These are phyloP conservation scores for Lacanobia wlatinum DNA, from an alignment of 2,888 invertebrate species.

Conservation along the genomic window DNA sequence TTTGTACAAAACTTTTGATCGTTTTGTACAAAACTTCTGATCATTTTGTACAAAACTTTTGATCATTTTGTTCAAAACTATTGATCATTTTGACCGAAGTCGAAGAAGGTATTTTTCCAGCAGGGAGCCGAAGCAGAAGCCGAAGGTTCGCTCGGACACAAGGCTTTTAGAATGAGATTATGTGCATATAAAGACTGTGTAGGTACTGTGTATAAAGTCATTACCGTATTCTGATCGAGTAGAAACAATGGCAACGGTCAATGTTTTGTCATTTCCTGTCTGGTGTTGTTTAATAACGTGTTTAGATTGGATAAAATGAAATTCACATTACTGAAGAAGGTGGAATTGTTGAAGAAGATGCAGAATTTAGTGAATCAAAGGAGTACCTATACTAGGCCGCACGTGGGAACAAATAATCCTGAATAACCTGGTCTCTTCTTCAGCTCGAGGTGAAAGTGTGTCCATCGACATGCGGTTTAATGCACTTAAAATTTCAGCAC, in stretches of 20 bases:
- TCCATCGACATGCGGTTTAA: background rate
- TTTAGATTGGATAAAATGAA: background rate
- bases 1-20: too few species aligned
- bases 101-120: background rate
- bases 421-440: too few species aligned
- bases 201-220: background rate
- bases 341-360: background rate
- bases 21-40: too few species aligned
- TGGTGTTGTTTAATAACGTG: background rate
- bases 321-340: background rate
- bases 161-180: background rate
- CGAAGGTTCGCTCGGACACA: background rate
- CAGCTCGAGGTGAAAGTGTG: too few species aligned
- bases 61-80: too few species aligned
- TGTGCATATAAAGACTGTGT: slow-evolving; percentile 23
- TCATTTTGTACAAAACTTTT: too few species aligned
- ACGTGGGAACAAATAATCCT: too few species aligned
- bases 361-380: background rate
- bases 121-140: background rate
- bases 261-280: background rate
- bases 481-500: background rate
- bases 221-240: slow-evolving; percentile 3
- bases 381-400: too few species aligned
- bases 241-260: slow-evolving; percentile 1
- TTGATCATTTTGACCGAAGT: background rate